Percentiles rank a stretch among this genome's conserved stretches.
Evolutionary conservation across 2,888 invertebrate species (phyloP).

Genomic region (Anoplius nigerrimus): DNA sequence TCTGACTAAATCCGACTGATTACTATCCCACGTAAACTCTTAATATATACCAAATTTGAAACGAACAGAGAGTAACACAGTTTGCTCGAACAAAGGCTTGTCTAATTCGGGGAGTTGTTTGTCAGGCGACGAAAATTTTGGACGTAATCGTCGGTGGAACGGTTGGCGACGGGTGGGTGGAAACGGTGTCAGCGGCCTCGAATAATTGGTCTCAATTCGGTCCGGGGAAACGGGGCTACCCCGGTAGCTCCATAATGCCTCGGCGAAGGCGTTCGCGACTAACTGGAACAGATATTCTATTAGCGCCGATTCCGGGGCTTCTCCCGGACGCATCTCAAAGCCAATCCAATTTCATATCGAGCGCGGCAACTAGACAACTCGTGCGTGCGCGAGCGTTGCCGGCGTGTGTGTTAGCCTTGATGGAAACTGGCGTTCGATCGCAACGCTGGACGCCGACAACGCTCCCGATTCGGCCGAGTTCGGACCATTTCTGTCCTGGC

Average conservation of each 20-base stretch:
- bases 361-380: constrained; percentile 41
- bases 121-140: constrained; percentile 27
- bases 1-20: too few species aligned
- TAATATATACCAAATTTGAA: too few species aligned
- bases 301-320: constrained; percentile 59
- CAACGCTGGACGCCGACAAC: too few species aligned
- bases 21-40: too few species aligned
- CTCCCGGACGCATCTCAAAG: constrained; percentile 65
- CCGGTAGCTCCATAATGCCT: constrained; percentile 6
- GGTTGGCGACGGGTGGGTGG: not conserved
- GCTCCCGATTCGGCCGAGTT: too few species aligned
- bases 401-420: too few species aligned
- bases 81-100: too few species aligned
- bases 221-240: constrained; percentile 11
- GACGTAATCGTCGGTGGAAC: constrained; percentile 3
- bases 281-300: constrained; percentile 56
- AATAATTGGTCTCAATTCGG: constrained; percentile 46
- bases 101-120: too few species aligned
- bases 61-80: too few species aligned
- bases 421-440: too few species aligned
- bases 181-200: constrained; percentile 31
- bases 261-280: constrained; percentile 42
- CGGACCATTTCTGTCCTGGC: too few species aligned
- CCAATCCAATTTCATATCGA: constrained; percentile 66
- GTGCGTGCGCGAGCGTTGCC: too few species aligned